A percentile compares a stretch with the other conserved stretches of the same genome.
These are phyloP conservation scores for Dryoscopus gambensis DNA, from an alignment of 2,113 vertebrate species.

Conservation along the genomic window DNA sequence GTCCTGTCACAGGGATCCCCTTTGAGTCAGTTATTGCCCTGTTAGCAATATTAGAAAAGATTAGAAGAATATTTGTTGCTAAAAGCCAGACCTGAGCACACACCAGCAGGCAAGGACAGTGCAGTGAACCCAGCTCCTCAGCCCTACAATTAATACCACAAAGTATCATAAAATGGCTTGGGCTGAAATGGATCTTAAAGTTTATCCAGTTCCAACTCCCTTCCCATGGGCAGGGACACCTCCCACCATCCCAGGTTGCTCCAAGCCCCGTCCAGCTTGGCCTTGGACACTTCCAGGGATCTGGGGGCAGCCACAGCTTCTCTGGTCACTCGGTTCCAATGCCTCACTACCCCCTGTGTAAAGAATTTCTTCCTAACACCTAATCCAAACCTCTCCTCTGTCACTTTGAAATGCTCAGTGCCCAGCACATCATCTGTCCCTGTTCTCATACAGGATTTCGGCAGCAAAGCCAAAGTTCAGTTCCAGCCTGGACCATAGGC, in stretches of 20 bases:
- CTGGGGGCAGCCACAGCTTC: not conserved
- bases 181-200: not conserved
- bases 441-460: accelerated
- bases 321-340: not conserved
- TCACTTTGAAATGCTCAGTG: not conserved
- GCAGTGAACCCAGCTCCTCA: not conserved
- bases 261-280: accelerated
- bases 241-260: accelerated
- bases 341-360: not conserved
- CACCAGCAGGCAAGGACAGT: not conserved
- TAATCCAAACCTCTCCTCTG: not conserved
- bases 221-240: not conserved
- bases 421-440: not conserved
- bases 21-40: not conserved
- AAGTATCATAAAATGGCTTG: not conserved
- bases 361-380: not conserved
- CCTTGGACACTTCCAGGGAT: not conserved
- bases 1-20: not conserved
- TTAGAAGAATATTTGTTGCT: not conserved
- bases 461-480: not conserved
- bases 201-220: not conserved
- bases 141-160: not conserved
- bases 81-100: not conserved
- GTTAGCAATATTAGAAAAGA: not conserved
- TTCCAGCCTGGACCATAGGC: not conserved